Evolutionary conservation across 2,888 invertebrate species (phyloP).

Genomic region (Phaonia tiefii): DNA sequence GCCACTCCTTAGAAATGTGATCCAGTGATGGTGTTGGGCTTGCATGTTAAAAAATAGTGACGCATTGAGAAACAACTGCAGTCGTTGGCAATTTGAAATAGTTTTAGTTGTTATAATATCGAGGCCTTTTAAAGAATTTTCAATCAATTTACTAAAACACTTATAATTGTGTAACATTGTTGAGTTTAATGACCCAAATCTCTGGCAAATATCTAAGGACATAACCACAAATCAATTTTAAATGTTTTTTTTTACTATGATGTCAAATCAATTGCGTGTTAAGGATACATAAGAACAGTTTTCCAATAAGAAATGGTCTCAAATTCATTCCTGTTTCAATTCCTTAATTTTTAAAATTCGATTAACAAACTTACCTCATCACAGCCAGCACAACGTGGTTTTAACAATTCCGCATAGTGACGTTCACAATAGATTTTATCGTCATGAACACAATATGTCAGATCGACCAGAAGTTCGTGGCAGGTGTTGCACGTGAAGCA

Average conservation of each 20-base stretch:
- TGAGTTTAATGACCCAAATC: too few species aligned
- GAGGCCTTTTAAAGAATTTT: too few species aligned
- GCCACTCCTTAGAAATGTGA: conserved; percentile 17
- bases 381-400: conserved; percentile 97
- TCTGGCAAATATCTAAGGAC: neutral
- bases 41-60: neutral
- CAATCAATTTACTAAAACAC: too few species aligned
- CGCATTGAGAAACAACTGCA: neutral
- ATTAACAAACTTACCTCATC: conserved; percentile 91
- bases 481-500: conserved; percentile 96
- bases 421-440: conserved; percentile 94
- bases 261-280: neutral
- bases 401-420: conserved; percentile 97
- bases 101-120: conserved; percentile 6
- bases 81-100: neutral
- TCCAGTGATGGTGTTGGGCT: neutral
- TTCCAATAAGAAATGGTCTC: neutral
- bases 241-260: neutral
- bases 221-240: conserved; percentile 19
- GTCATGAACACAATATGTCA: conserved; percentile 96
- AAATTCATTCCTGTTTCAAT: conserved; percentile 8
- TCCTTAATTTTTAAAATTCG: neutral
- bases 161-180: too few species aligned
- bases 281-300: too few species aligned
- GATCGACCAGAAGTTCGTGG: conserved; percentile 95